These are phyloP conservation scores for Netelia inedita DNA, from an alignment of 2,888 invertebrate species.

Conservation along the genomic window DNA sequence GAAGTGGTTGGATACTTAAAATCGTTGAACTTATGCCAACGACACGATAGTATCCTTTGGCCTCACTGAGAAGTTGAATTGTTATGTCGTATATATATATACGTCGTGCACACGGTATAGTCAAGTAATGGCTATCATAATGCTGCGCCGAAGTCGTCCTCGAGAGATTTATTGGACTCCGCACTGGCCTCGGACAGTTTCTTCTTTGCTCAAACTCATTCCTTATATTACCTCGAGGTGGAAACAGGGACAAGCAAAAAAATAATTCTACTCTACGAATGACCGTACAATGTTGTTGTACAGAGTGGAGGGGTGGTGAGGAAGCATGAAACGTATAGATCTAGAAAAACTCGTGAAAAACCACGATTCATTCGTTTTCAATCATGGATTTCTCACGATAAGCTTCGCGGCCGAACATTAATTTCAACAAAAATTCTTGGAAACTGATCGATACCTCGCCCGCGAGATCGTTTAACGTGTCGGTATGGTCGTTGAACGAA, in stretches of 20 bases:
- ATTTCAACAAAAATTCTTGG: constrained; percentile 17
- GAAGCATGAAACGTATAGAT: background rate
- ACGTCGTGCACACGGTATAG: constrained; percentile 31
- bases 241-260: constrained; percentile 39
- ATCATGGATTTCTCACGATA: constrained; percentile 17
- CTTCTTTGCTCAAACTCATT: constrained; percentile 38
- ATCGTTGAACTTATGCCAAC: constrained; percentile 75
- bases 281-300: constrained; percentile 4
- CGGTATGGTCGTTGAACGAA: constrained; percentile 35
- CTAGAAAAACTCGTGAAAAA: background rate
- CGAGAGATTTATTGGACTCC: constrained; percentile 69
- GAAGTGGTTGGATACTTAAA: constrained; percentile 64
- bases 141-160: constrained; percentile 65
- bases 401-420: background rate
- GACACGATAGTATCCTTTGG: constrained; percentile 64
- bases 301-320: background rate
- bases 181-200: constrained; percentile 58
- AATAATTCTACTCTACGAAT: background rate
- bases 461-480: constrained; percentile 34
- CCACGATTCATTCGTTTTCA: background rate
- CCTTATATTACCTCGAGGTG: constrained; percentile 1
- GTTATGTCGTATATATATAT: background rate
- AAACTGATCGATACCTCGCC: constrained; percentile 35
- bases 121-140: constrained; percentile 70
- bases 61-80: constrained; percentile 39